Base-by-base conservation (phyloP, 64 coral and sea anemone species). In the Dendrophyllia cribrosa region DNA sequence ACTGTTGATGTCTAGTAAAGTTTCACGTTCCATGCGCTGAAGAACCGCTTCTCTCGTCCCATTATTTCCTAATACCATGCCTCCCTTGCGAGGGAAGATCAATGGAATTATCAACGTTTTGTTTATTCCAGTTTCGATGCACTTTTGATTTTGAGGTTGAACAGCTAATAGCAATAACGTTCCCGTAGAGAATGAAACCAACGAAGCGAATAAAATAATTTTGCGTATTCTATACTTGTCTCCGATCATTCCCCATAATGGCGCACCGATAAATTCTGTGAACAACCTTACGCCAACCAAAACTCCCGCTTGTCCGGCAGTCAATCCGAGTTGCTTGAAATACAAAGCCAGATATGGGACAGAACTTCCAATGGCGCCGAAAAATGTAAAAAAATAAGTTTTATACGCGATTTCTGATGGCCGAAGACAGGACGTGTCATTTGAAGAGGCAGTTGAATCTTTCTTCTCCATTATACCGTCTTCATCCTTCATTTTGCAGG, bases 311-410 rank as follows among this genome's bases (percentile, higher is more conserved):
- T 96, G 85, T 14, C 61, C 51, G 8, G 94, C 86, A 0, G 53
- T 75, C 1, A 92, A 85, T 26, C 94, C 94, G 19, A 96, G 78
- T 76, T 96, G 94, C 26, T 96, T 96, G 47, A 92, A 91, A 83
- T 92, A 96, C 26, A 96, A 64, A 19, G 90, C 77, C 13, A 96
- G 34, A 83, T 92, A 96, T 3, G 94, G 89, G 71, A 96, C 58
- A 12, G 87, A 88, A 11, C 89, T 87, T 23, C 94, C 94, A 85
- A 88, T 88, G 59, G 84, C 89, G 13, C 70, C 70, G n/a, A 69
- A 96, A 15, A 91, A 96, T 17, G 89, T 43, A 74, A 96, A 92
- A 50, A 76, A 96, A 51, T 88, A 96, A 34, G 66, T 59, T 71
- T 96, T 96, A 26, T 89, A 96, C 0, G 86, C 70, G 51, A 96